phyloP scores from a whole-genome alignment of 2,113 vertebrate genomes.

The Ifrita kowaldi region DNA sequence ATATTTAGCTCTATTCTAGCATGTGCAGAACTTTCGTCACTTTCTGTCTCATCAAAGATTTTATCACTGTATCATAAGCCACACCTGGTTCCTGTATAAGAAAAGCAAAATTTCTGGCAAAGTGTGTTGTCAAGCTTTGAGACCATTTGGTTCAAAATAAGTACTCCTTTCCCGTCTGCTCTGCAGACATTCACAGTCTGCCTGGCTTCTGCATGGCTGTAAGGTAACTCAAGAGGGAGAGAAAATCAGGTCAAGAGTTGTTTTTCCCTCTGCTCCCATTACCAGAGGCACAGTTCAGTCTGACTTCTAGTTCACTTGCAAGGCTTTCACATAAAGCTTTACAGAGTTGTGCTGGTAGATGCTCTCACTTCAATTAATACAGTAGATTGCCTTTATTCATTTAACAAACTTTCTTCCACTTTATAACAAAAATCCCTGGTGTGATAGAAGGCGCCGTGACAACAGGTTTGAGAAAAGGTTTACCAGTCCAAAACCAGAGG shows the following conservation, averaged over 20 bases:
- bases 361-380: neutral
- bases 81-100: slow-evolving; percentile 40
- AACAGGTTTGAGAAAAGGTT: neutral
- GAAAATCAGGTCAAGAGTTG: slow-evolving; percentile 46
- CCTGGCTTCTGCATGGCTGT: neutral
- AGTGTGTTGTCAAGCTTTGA: neutral
- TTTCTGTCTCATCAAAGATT: slow-evolving; percentile 34
- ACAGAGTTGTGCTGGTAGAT: neutral
- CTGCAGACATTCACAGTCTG: neutral
- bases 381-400: neutral
- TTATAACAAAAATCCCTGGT: neutral
- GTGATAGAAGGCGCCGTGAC: neutral
- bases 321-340: neutral
- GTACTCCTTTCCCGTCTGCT: neutral
- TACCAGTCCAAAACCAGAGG: neutral
- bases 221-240: slow-evolving; percentile 21
- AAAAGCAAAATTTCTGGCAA: slow-evolving; percentile 27
- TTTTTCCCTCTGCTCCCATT: slow-evolving; percentile 18
- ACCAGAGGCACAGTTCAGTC: neutral
- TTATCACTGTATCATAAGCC: slow-evolving; percentile 27
- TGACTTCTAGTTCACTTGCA: neutral
- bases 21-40: neutral
- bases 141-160: neutral
- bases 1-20: neutral
- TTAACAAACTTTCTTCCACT: neutral